phyloP scores from a whole-genome alignment of 2,113 vertebrate species.

The Sebastes schlegelii region DNA sequence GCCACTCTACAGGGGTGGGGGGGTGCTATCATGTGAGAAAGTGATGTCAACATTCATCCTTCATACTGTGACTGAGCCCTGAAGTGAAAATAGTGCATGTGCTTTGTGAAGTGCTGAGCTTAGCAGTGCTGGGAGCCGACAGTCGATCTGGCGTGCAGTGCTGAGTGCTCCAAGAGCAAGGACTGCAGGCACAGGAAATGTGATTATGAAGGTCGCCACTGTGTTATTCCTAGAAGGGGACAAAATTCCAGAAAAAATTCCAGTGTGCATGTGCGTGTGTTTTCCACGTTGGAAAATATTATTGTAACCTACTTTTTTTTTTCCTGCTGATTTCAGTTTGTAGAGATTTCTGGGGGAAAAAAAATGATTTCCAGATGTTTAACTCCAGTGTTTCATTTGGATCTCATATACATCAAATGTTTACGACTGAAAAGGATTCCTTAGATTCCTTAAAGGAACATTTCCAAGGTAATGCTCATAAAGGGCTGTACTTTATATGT shows the following conservation, averaged over 20 bases:
- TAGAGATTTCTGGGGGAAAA: not conserved
- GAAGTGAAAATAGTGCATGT: constrained; percentile 31
- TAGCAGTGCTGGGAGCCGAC: constrained; percentile 23
- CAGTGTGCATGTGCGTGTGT: not conserved
- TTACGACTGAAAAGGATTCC: not conserved
- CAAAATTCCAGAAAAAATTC: constrained; percentile 6
- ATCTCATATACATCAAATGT: not conserved
- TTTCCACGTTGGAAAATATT: constrained; percentile 16
- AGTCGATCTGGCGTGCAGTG: constrained; percentile 17
- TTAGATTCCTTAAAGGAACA: too few relatives aligned
- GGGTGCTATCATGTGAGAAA: constrained; percentile 29
- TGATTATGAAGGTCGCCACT: constrained; percentile 52
- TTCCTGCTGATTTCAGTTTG: not conserved
- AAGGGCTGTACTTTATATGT: not conserved
- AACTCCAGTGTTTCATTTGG: not conserved
- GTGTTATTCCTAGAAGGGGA: not conserved
- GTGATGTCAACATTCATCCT: constrained; percentile 44
- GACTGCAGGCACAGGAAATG: constrained; percentile 47
- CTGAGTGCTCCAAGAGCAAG: not conserved
- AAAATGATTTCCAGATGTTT: not conserved
- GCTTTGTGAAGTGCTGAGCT: constrained; percentile 51
- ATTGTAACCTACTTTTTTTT: constrained; percentile 2
- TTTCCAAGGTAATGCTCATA: not conserved
- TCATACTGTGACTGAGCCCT: constrained; percentile 34
- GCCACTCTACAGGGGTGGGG: not conserved